phyloP scores from a whole-genome alignment of 2,797 vertebrate genomes.

The Leucoraja ocellata region DNA sequence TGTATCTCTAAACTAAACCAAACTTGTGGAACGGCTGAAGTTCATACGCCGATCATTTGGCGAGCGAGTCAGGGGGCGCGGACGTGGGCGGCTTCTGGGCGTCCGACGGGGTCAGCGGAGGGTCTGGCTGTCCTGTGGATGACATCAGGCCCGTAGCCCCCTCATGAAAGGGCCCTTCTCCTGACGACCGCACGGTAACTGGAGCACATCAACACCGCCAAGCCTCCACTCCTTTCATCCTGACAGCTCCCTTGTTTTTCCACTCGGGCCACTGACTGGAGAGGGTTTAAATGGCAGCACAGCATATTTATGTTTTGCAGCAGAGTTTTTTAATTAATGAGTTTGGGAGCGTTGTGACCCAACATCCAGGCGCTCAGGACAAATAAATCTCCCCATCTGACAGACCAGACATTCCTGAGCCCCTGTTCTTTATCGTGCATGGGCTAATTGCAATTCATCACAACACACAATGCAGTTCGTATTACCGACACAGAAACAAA shows the following conservation, averaged over 20 bases:
- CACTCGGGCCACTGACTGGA: neutral
- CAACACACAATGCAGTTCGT: neutral
- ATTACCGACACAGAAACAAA: neutral
- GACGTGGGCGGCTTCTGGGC: neutral
- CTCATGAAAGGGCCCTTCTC: neutral
- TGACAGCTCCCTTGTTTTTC: neutral
- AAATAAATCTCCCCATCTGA: neutral
- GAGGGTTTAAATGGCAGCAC: neutral
- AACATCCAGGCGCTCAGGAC: neutral
- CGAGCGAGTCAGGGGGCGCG: neutral
- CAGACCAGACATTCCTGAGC: constrained; percentile 17
- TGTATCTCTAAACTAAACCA: no score
- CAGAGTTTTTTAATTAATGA: constrained; percentile 10
- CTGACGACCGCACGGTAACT: neutral
- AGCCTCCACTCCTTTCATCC: neutral
- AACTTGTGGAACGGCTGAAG: no score
- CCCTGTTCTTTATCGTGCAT: neutral
- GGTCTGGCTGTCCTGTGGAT: neutral
- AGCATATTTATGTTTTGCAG: neutral
- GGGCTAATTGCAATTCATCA: neutral
- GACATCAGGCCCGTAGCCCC: neutral
- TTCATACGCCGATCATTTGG: no score
- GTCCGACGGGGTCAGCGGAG: no score
- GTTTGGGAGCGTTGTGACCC: neutral
- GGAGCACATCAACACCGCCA: neutral